A percentile compares a stretch with the other conserved stretches of the same genome.
These are phyloP conservation scores for Bubo bubo DNA, from an alignment of 2,113 vertebrate genomes.

Conservation along the genomic window DNA sequence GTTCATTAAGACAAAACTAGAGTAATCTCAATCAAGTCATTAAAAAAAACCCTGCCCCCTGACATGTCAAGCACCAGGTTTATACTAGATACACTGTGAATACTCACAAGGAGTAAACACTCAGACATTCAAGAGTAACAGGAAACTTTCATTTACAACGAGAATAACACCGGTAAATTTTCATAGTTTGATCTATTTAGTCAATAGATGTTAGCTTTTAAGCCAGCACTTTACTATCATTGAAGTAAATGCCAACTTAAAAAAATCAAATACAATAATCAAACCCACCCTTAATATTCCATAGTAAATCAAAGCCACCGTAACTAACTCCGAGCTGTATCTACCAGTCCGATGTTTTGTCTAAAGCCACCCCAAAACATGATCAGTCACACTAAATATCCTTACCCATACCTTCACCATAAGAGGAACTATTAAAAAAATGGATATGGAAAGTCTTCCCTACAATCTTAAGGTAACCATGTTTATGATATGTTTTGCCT, in stretches of 20 bases:
- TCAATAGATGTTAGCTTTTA: not conserved
- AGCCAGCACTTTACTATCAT: not conserved
- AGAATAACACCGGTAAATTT: not conserved
- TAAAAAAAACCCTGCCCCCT: not conserved
- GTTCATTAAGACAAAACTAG: not conserved
- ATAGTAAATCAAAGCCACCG: not conserved
- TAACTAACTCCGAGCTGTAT: not conserved
- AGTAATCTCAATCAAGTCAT: not conserved
- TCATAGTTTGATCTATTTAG: not conserved
- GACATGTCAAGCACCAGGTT: not conserved
- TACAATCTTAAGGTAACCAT: not conserved
- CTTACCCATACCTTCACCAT: not conserved
- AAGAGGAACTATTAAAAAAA: not conserved
- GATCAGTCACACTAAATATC: not conserved
- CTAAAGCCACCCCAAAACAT: not conserved
- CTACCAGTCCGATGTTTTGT: not conserved
- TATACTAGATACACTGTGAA: not conserved
- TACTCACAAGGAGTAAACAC: not conserved
- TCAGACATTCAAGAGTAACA: fast-evolving
- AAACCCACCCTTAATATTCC: not conserved
- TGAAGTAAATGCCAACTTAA: not conserved
- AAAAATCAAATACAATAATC: not conserved
- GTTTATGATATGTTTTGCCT: not conserved
- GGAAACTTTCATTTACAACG: not conserved
- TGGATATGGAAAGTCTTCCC: not conserved